phyloP scores from a whole-genome alignment of 2,113 vertebrate genomes.

The Thamnophis sirtalis region DNA sequence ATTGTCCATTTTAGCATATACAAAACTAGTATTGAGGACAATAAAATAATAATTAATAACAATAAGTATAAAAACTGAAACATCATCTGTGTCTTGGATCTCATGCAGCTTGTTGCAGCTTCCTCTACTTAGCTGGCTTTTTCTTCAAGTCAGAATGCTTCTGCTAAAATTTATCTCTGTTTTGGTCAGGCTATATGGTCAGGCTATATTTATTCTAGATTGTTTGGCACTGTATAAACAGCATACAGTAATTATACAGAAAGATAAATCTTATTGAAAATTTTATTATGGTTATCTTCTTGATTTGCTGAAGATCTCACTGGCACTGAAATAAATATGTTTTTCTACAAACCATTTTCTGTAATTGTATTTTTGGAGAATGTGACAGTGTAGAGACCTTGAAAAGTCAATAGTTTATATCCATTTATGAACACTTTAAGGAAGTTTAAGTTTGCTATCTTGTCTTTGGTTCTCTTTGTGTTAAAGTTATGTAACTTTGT shows the following conservation, averaged over 20 bases:
- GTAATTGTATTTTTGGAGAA: not conserved
- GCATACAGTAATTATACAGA: not conserved
- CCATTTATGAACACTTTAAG: not conserved
- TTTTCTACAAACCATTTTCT: not conserved
- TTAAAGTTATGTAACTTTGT: slow-evolving; percentile 1
- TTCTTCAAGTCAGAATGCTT: not conserved
- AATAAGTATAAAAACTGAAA: not conserved
- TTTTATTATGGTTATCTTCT: not conserved
- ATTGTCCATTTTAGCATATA: not conserved
- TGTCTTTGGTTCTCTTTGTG: not conserved
- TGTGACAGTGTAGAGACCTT: not conserved
- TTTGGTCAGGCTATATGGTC: not conserved
- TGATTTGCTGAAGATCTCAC: not conserved
- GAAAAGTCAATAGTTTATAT: not conserved
- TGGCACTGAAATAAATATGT: not conserved
- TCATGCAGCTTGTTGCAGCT: not conserved
- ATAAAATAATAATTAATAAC: not conserved
- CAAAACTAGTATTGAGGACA: not conserved
- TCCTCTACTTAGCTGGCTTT: not conserved
- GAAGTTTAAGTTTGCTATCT: not conserved
- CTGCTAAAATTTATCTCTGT: slow-evolving; percentile 2
- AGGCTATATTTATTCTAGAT: not conserved
- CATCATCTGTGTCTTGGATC: not conserved
- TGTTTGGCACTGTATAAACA: not conserved
- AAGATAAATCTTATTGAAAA: not conserved